Evolutionary conservation across 2,113 vertebrate species (phyloP).

Genomic region (Oncorhynchus mykiss): DNA sequence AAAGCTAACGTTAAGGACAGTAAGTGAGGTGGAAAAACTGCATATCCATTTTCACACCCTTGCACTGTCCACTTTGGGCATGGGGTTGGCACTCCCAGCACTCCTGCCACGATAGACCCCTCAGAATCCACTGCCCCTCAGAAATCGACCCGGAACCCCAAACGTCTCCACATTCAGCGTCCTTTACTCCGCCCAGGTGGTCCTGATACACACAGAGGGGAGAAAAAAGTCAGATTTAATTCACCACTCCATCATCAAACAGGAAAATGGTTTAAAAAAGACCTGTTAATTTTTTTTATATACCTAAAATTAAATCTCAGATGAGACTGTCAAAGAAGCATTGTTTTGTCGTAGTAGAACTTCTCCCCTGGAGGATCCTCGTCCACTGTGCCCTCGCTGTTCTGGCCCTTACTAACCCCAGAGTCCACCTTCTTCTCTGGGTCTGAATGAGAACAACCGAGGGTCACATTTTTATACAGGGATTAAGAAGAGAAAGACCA

Average conservation of each 20-base stretch:
- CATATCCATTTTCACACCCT: too few species aligned
- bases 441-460: conserved; percentile 26
- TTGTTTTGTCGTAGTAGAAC: conserved; percentile 92
- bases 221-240: too few species aligned
- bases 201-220: conserved; percentile 56
- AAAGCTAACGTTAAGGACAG: too few species aligned
- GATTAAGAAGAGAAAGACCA: not conserved
- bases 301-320: conserved; percentile 90
- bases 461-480: not conserved
- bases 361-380: conserved; percentile 83
- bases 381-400: conserved; percentile 68
- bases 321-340: conserved; percentile 98
- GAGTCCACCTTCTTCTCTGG: conserved; percentile 76
- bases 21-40: too few species aligned
- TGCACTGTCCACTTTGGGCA: conserved; percentile 83
- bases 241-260: too few species aligned
- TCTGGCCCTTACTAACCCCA: conserved; percentile 65
- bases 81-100: conserved; percentile 67
- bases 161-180: conserved; percentile 97
- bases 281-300: not conserved
- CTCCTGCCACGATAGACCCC: conserved; percentile 84
- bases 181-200: conserved; percentile 95
- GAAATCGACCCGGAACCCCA: conserved; percentile 88
- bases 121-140: conserved; percentile 86
- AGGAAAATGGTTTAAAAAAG: not conserved